These are phyloP conservation scores for Drosophila lacteicornis DNA, from an alignment of 1,140 invertebrate species.

Conservation along the genomic window DNA sequence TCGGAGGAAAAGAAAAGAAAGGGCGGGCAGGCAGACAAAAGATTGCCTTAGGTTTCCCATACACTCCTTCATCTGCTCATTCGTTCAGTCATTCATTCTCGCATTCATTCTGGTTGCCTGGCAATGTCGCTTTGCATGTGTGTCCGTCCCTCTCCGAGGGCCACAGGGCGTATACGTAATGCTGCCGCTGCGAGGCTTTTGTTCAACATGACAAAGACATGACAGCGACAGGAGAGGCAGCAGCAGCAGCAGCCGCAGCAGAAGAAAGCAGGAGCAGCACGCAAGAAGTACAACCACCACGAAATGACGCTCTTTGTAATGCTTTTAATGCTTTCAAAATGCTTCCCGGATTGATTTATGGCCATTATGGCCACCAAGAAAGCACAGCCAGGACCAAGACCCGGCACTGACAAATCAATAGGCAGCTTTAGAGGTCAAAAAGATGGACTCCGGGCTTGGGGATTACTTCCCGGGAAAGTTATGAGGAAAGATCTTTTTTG, in stretches of 20 bases:
- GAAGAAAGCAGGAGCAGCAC: constrained; percentile 14
- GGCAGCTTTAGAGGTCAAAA: constrained; percentile 60
- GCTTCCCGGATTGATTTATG: constrained; percentile 74
- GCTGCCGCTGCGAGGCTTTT: constrained; percentile 64
- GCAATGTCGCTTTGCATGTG: constrained; percentile 64
- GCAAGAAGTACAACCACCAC: constrained; percentile 40
- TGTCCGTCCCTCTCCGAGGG: constrained; percentile 26
- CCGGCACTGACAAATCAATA: constrained; percentile 70
- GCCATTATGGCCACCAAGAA: constrained; percentile 19
- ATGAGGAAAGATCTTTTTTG: constrained; percentile 34
- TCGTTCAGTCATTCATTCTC: constrained; percentile 66
- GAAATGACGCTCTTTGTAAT: constrained; percentile 71
- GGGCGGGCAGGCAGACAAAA: constrained; percentile 59
- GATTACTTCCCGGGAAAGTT: constrained; percentile 13
- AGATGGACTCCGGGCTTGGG: constrained; percentile 1
- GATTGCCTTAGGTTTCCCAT: constrained; percentile 69
- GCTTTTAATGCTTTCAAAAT: constrained; percentile 79
- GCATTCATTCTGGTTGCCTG: constrained; percentile 68
- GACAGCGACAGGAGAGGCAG: constrained; percentile 57
- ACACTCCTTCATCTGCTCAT: constrained; percentile 57
- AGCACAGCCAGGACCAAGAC: constrained; percentile 11
- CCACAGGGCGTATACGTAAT: constrained; percentile 73
- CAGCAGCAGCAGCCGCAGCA: constrained; percentile 3
- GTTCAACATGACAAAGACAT: constrained; percentile 82
- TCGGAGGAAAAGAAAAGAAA: constrained; percentile 18